Evolutionary conservation across 2,797 vertebrate genomes (phyloP).

Genomic region (Numenius phaeopus): DNA sequence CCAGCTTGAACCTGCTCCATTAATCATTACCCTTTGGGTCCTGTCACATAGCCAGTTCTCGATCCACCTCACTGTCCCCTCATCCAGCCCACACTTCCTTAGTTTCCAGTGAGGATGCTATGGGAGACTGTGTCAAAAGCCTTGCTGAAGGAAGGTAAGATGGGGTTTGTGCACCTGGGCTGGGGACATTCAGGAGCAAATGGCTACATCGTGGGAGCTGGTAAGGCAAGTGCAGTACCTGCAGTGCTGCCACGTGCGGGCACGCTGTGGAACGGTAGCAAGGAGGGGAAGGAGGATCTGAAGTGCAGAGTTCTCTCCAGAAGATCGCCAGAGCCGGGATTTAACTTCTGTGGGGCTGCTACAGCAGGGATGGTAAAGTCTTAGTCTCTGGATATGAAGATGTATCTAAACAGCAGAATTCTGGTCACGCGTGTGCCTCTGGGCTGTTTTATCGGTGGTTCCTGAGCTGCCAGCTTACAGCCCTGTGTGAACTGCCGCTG

Average conservation of each 20-base stretch:
- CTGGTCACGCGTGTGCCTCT: rapidly evolving
- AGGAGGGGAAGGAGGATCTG: not conserved
- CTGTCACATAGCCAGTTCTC: too few relatives aligned
- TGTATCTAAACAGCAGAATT: not conserved
- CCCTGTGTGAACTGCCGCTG: not conserved
- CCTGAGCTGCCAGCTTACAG: not conserved
- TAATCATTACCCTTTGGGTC: too few relatives aligned
- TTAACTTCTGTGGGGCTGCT: not conserved
- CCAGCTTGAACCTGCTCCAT: too few relatives aligned
- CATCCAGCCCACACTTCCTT: too few relatives aligned
- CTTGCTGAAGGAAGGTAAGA: not conserved
- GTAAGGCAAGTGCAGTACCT: rapidly evolving
- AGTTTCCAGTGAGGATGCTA: too few relatives aligned
- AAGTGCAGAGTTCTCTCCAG: not conserved
- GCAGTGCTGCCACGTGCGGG: rapidly evolving
- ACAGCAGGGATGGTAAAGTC: not conserved
- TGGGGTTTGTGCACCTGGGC: not conserved
- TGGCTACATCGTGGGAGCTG: not conserved
- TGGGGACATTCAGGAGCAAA: not conserved
- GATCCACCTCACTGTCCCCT: too few relatives aligned
- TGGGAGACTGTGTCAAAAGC: too few relatives aligned
- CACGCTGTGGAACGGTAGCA: too few relatives aligned
- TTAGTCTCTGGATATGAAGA: not conserved
- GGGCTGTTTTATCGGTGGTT: not conserved
- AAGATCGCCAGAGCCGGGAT: not conserved